Percentiles rank a stretch among this genome's conserved stretches.
Conservation (phyloP, 2,797 vertebrate species). For the Amniataba percoides region DNA sequence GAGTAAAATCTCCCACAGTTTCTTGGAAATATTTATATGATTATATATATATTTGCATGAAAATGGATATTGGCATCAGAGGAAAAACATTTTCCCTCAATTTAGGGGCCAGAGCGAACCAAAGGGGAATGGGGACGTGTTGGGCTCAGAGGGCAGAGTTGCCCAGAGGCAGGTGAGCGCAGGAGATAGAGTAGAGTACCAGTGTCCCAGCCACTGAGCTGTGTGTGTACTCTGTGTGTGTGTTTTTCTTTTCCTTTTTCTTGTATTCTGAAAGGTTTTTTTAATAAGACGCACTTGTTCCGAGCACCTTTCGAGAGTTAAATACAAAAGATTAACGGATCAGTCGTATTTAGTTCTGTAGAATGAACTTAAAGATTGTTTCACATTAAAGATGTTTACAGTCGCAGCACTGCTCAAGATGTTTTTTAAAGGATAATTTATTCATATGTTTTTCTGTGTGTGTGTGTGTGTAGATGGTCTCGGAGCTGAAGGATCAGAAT, state of each 20-base stretch:
- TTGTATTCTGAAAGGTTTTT: neutral
- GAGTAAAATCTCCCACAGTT: conserved; percentile 10
- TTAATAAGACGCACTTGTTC: neutral
- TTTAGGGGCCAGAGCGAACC: conserved; percentile 64
- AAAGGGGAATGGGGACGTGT: conserved; percentile 40
- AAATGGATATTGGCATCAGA: conserved; percentile 30
- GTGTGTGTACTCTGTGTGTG: conserved; percentile 9
- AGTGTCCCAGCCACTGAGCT: conserved; percentile 36
- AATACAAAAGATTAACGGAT: neutral
- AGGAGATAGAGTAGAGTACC: conserved; percentile 46
- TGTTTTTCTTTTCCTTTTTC: neutral
- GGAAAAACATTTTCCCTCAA: conserved; percentile 53
- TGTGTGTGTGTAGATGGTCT: conserved; percentile 87
- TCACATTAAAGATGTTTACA: neutral
- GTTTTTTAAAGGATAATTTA: neutral
- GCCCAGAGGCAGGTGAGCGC: conserved; percentile 75
- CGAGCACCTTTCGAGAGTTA: neutral
- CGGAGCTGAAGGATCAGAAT: conserved; percentile 95
- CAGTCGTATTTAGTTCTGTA: conserved; percentile 15
- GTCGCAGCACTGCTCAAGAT: neutral
- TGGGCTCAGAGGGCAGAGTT: conserved; percentile 63
- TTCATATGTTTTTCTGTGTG: conserved; percentile 40
- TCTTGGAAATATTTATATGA: neutral
- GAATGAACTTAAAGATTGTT: neutral
- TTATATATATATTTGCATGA: too few species aligned